A percentile compares a stretch with the other conserved stretches of the same genome.
Evolutionary conservation across 2,797 vertebrate species (phyloP).

Genomic region (Basileuterus tristriatus): DNA sequence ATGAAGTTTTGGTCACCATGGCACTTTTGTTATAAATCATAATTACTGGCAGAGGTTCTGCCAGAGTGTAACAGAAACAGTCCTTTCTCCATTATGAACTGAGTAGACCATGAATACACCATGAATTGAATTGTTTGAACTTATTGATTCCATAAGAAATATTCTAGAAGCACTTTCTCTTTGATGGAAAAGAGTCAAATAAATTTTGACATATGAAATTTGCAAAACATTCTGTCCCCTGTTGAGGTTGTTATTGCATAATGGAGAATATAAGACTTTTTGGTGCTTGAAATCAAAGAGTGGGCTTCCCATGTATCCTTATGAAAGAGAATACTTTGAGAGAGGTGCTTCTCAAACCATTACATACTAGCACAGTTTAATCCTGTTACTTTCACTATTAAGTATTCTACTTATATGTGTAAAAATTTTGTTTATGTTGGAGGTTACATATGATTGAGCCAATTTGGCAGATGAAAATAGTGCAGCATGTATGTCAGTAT

Average conservation of each 20-base stretch:
- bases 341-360: neutral
- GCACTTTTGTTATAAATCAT: neutral
- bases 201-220: neutral
- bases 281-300: neutral
- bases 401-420: neutral
- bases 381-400: neutral
- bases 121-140: neutral
- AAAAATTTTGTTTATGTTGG: neutral
- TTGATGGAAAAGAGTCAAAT: neutral
- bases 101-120: neutral
- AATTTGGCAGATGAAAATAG: neutral
- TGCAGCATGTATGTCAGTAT: neutral
- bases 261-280: neutral
- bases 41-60: neutral
- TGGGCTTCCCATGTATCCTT: neutral
- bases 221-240: neutral
- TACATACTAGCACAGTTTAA: neutral
- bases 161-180: neutral
- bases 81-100: neutral
- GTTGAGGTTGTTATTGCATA: neutral
- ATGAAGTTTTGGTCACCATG: neutral
- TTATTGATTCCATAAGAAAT: neutral
- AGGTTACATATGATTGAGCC: neutral
- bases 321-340: neutral
- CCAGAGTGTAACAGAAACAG: neutral